Evolutionary conservation across 2,888 invertebrate species (phyloP), one percentile per base, ranked within the genome.

Genomic region (Craniophora ligustri): DNA sequence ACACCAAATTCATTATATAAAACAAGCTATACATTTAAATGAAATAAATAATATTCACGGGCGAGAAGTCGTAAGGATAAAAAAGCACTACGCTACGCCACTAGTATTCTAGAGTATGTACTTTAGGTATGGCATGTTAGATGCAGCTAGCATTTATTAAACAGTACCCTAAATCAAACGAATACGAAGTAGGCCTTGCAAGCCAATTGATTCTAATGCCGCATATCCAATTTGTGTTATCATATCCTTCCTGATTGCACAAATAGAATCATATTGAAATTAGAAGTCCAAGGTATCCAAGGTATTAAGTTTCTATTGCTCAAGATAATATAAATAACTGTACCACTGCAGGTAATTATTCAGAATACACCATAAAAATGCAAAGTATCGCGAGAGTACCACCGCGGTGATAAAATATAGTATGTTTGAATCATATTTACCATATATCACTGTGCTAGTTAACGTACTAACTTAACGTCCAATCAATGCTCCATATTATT

Each of bases 211-310:
- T 35, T 58, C 28, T 54, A 69, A 61, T 61, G 35, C 51, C 35
- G 62, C 51, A 60, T 61, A 65, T 62, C 73, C 73, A 59, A 59
- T 72, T 65, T 48, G 39, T 57, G 49, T 55, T 68, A 49, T 60
- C 66, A 46, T 54, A 68, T 71, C 65, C 67, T 50, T 46, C 58
- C 59, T 48, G 41, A 53, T 51, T 69, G 36, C 65, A 40, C 32
- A 42, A 50, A 38, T 21, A 14, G 15, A 47, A 53, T 46, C 44
- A 28, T 11, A 35, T 2, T 39, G 18, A 35, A 41, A 32, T 36
- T 31, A 36, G 11, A 40, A 34, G 18, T 31, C 19, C 23, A 31
- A 45, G 6, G 15, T 30, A 40, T 32, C 11, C n/a, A n/a, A n/a
- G n/a, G 26, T 11, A 21, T 10, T 18, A 21, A 16, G 26, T 63